Base-by-base conservation (phyloP, 2,797 vertebrate genomes). In the Phylloscopus collybita region DNA sequence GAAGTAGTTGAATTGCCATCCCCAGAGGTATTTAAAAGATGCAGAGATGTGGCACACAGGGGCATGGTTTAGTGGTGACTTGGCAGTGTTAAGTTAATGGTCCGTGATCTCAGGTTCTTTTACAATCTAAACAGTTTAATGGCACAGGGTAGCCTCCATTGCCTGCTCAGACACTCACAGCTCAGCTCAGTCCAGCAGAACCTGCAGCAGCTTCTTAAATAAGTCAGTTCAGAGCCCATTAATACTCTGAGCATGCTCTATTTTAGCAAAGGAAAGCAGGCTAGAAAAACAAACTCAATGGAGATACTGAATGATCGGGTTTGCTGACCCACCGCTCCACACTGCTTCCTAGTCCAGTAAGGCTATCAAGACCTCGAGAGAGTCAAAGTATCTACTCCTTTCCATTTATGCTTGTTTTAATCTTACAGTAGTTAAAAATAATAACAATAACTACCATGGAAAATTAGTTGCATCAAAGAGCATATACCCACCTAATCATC, bases 371-470 rank as follows among this genome's bases (percentile, higher is more conserved):
- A 64, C 50, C 50, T 85, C 6, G 25, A 60, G 42, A 88, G 53
- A 74, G 27, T 47, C 42, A 9, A 80, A 88, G 32, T 27, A 70
- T 34, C 76, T 76, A 75, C 21, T 71, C 22, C 27, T 61, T 73
- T 69, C 56, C 1, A 0, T 81, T 90, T 49, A 66, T 20, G 6
- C 25, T 76, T 23, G n/a, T 59, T 95, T 92, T 86, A 76, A 76
- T 81, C 76, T 76, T 53, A 74, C 6, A 50, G 50, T 44, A 84
- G 53, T 90, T 93, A 73, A 93, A 93, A 95, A 92, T 50, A 95
- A 67, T 78, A 83, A 93, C 80, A 88, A 84, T 76, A 93, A 93
- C 80, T 88, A 66, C 62, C 18, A 30, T 6, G 45, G 80, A 88
- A 92, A 93, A 91, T 73, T 51, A 93, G 81, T 61, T 90, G 60